Evolutionary conservation across 37 sponge, comb jelly and placozoan species (phyloP).

Genomic region (Amphimedon queenslandica): DNA sequence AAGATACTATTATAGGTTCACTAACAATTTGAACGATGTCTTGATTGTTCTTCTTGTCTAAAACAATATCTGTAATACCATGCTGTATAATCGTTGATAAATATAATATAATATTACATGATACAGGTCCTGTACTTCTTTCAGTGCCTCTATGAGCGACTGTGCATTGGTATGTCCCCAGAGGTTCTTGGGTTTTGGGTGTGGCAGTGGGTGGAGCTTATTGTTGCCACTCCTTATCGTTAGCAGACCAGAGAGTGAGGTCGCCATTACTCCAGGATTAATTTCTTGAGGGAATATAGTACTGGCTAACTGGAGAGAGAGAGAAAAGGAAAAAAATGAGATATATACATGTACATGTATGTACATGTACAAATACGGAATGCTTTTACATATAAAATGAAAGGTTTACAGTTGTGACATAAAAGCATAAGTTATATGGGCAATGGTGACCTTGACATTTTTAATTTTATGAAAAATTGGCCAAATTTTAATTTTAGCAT

Average conservation of each 20-base stretch:
- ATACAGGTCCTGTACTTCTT: too few species aligned
- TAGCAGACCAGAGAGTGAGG: constrained; percentile 39
- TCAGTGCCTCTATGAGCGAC: constrained; percentile 19
- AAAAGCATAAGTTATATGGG: too few species aligned
- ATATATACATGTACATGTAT: not conserved
- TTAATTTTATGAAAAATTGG: too few species aligned
- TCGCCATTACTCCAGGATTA: constrained; percentile 43
- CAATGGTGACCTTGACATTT: too few species aligned
- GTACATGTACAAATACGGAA: not conserved
- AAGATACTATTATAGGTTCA: not conserved
- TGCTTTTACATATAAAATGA: not conserved
- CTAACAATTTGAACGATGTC: constrained; percentile 42
- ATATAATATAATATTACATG: too few species aligned
- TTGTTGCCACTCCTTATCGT: constrained; percentile 32
- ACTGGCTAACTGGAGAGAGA: constrained; percentile 29
- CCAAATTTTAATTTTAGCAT: too few species aligned
- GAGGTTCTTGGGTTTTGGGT: constrained; percentile 19
- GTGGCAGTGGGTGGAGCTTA: constrained; percentile 19
- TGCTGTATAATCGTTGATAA: too few species aligned
- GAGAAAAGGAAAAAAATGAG: not conserved
- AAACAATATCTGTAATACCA: too few species aligned
- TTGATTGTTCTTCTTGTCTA: constrained; percentile 20
- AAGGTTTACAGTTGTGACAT: not conserved
- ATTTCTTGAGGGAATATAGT: constrained; percentile 57
- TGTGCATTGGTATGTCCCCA: constrained; percentile 54